These are phyloP conservation scores for Teleogryllus oceanicus DNA, from an alignment of 2,888 invertebrate species.

Conservation along the genomic window DNA sequence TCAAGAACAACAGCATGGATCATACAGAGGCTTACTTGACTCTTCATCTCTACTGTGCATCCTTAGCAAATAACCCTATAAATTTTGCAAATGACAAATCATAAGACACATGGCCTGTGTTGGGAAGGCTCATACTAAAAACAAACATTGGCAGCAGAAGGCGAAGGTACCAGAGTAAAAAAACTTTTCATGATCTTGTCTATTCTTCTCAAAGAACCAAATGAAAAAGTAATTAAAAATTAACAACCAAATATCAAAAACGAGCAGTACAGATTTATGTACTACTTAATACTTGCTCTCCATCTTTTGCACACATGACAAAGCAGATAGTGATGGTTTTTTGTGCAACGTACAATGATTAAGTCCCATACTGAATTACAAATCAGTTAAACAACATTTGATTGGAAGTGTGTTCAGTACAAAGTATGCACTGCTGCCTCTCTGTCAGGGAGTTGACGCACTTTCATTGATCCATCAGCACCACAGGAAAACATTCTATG, in stretches of 20 bases:
- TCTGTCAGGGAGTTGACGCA: constrained; percentile 84
- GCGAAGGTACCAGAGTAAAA: background rate
- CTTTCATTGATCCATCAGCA: constrained; percentile 98
- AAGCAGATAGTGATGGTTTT: background rate
- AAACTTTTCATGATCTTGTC: no score
- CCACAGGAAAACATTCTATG: constrained; percentile 96
- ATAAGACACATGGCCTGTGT: background rate
- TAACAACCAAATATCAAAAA: background rate
- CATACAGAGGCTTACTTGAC: no score
- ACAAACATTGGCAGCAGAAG: background rate
- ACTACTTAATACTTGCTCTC: background rate
- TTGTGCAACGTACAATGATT: background rate
- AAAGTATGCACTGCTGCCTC: constrained; percentile 58
- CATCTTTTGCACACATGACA: background rate
- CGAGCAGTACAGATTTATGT: background rate
- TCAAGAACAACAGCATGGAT: no score
- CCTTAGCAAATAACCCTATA: no score
- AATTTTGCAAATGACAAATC: background rate
- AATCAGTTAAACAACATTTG: background rate
- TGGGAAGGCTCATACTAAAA: background rate
- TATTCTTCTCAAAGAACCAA: background rate
- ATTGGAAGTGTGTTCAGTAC: constrained; percentile 45
- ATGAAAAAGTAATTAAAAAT: background rate
- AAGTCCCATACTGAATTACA: background rate
- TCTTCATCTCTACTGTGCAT: no score